Conservation (phyloP, 2,113 vertebrate genomes). For the Eira barbara region DNA sequence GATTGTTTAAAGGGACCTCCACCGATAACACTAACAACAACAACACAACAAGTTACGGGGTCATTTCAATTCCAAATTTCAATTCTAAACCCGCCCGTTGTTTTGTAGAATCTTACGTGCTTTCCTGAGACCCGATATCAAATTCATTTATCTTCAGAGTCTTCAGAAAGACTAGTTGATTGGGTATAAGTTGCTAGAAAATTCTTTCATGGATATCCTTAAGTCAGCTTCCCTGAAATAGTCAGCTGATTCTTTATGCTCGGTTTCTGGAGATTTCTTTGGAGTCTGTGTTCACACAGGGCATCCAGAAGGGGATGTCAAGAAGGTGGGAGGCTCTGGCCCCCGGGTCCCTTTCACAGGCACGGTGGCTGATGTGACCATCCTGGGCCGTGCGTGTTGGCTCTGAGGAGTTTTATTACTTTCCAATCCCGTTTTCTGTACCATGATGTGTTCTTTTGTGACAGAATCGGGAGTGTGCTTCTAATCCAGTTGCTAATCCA, state of each 20-base stretch:
- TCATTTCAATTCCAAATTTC: neutral
- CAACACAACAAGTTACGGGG: no score
- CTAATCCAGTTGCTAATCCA: neutral
- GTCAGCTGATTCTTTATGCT: neutral
- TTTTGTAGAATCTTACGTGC: neutral
- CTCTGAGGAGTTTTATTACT: neutral
- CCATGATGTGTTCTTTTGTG: neutral
- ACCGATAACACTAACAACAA: neutral
- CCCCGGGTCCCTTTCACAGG: accelerated
- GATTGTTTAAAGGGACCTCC: no score
- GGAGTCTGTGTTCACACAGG: neutral
- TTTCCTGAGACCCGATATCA: neutral
- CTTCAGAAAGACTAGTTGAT: neutral
- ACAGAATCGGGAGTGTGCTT: neutral
- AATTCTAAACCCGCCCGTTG: neutral
- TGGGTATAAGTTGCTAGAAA: neutral
- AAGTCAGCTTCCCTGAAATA: neutral
- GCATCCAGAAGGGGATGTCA: accelerated
- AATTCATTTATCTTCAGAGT: neutral
- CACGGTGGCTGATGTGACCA: neutral
- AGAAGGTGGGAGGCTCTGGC: neutral
- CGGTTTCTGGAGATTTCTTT: neutral
- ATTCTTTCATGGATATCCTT: neutral
- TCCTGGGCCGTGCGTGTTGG: neutral
- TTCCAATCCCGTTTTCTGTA: neutral